Evolutionary conservation across 2,888 invertebrate genomes (phyloP).

Genomic region (Busseola fusca): DNA sequence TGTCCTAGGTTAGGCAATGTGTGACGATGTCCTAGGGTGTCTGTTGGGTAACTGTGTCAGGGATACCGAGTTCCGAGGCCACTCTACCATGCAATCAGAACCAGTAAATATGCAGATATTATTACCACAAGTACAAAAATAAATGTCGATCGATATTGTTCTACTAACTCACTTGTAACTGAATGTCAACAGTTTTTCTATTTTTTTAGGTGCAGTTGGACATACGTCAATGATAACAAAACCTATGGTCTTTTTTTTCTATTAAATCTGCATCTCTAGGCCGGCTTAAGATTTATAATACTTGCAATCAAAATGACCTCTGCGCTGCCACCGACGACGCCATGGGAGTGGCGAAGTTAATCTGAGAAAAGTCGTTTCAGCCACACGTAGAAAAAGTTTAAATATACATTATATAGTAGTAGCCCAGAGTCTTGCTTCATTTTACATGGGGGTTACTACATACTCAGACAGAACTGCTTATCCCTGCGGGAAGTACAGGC

Average conservation of each 20-base stretch:
- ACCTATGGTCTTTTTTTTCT: too few relatives aligned
- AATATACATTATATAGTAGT: background rate
- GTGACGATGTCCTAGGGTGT: conserved; percentile 57
- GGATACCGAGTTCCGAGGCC: conserved; percentile 54
- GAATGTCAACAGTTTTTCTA: background rate
- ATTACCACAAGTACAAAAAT: conserved; percentile 48
- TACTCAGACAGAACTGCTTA: background rate
- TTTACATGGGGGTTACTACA: background rate
- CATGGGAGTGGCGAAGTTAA: too few relatives aligned
- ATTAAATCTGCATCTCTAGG: too few relatives aligned
- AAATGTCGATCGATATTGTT: conserved; percentile 51
- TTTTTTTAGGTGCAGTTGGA: too few relatives aligned
- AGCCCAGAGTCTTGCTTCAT: background rate
- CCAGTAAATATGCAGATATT: conserved; percentile 50
- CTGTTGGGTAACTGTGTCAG: conserved; percentile 57
- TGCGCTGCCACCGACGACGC: too few relatives aligned
- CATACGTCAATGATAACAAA: too few relatives aligned
- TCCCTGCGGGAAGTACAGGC: too few relatives aligned
- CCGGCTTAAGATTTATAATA: too few relatives aligned
- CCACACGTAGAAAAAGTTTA: too few relatives aligned
- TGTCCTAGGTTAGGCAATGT: conserved; percentile 56
- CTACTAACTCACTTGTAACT: conserved; percentile 38
- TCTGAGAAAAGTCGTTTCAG: background rate
- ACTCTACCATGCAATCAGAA: conserved; percentile 53
- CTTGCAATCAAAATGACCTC: background rate